Percentiles rank a stretch among this genome's conserved stretches.
Conservation (phyloP, 2,888 invertebrate genomes). For the Hesperia comma region DNA sequence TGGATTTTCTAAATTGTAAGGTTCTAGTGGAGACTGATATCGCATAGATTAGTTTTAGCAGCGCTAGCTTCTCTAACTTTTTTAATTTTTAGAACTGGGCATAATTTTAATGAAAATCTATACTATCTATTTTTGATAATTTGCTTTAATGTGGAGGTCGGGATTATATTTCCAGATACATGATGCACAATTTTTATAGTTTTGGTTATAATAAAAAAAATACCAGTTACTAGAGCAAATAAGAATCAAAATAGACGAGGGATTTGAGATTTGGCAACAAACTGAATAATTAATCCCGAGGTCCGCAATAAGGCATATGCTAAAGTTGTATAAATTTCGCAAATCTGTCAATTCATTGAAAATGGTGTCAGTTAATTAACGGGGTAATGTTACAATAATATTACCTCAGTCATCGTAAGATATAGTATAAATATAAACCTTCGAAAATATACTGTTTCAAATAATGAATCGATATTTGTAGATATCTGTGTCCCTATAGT, state of each 20-base stretch:
- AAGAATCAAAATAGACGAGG: neutral
- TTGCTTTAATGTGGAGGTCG: conserved; percentile 64
- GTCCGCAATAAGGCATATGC: conserved; percentile 65
- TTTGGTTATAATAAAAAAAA: neutral
- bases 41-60: conserved; percentile 84
- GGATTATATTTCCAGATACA: conserved; percentile 29
- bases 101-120: conserved; percentile 59
- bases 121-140: conserved; percentile 72
- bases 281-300: conserved; percentile 40
- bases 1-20: conserved; percentile 83
- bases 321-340: conserved; percentile 59
- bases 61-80: conserved; percentile 81
- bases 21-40: conserved; percentile 84
- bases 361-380: conserved; percentile 75
- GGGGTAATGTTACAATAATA: conserved; percentile 61
- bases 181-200: neutral
- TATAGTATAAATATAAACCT: conserved; percentile 58
- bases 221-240: neutral
- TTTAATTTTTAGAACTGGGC: conserved; percentile 72
- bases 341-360: conserved; percentile 79
- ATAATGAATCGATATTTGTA: conserved; percentile 69
- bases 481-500: conserved; percentile 74
- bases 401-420: conserved; percentile 67
- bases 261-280: neutral
- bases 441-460: conserved; percentile 69